Conservation (phyloP, 2,888 invertebrate species). For the Phaonia tiefii region DNA sequence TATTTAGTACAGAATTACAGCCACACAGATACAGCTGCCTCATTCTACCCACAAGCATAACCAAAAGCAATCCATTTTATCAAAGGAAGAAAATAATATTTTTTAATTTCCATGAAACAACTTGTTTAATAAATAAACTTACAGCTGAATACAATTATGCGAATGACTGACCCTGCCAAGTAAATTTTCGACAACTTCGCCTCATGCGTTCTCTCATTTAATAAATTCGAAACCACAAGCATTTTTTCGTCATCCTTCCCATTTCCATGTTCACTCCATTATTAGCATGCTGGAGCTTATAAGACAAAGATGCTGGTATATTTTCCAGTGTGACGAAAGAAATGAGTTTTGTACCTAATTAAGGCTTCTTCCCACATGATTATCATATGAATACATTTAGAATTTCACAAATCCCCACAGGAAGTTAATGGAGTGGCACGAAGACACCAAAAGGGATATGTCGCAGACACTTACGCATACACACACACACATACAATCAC, state of each 20-base stretch:
- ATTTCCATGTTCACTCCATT: not conserved
- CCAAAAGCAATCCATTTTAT: too few species aligned
- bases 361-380: constrained; percentile 2
- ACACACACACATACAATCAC: too few species aligned
- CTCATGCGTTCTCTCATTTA: too few species aligned
- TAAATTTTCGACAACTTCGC: too few species aligned
- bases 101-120: too few species aligned
- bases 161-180: not conserved
- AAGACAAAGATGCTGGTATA: not conserved
- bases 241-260: not conserved
- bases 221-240: too few species aligned
- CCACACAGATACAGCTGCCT: too few species aligned
- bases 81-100: too few species aligned
- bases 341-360: constrained; percentile 6
- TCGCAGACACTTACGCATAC: too few species aligned
- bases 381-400: not conserved
- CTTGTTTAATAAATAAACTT: not conserved
- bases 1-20: too few species aligned
- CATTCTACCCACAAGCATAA: too few species aligned
- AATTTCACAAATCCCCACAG: not conserved
- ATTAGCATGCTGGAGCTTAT: not conserved
- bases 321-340: not conserved
- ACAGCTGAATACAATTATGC: not conserved
- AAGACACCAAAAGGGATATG: not conserved
- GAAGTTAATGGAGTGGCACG: not conserved